Conservation (phyloP, 2,113 vertebrate species). For the Etia nguti region DNA sequence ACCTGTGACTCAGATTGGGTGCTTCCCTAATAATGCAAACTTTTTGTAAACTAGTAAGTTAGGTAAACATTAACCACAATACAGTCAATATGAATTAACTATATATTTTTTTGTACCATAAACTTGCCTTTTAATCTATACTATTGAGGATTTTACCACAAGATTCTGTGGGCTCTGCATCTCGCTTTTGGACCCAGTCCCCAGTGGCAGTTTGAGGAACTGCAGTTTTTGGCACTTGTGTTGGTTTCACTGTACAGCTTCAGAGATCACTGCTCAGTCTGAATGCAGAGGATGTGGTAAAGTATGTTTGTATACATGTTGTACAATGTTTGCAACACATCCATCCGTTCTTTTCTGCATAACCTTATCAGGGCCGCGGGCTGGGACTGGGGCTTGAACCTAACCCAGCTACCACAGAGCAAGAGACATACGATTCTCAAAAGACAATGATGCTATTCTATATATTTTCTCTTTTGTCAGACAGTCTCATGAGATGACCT, state of each 20-base stretch:
- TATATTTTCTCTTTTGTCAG: background rate
- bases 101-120: background rate
- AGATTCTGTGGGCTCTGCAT: background rate
- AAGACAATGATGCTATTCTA: background rate
- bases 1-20: background rate
- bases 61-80: background rate
- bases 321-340: background rate
- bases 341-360: background rate
- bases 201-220: background rate
- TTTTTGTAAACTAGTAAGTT: background rate
- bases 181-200: background rate
- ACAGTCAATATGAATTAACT: background rate
- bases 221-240: background rate
- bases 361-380: background rate
- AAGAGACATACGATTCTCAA: background rate
- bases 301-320: background rate
- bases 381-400: background rate
- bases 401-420: background rate
- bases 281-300: background rate
- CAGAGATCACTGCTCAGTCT: background rate
- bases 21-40: background rate
- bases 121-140: background rate
- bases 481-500: background rate
- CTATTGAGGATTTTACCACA: background rate
- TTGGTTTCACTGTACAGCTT: background rate